phyloP scores from a whole-genome alignment of 2,888 invertebrate species.

The Ormia ochracea region DNA sequence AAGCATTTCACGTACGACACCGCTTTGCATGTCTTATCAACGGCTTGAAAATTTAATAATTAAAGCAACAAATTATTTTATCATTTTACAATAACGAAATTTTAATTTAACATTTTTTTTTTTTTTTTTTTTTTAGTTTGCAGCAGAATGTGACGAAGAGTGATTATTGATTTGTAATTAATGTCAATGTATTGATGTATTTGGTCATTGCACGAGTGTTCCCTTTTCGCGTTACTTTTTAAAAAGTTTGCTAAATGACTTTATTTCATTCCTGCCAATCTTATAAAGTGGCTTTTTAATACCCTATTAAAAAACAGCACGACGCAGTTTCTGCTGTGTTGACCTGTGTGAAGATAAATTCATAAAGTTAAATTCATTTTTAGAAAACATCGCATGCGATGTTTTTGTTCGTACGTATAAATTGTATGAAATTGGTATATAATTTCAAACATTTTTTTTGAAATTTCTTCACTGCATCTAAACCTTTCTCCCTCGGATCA shows the following conservation, averaged over 20 bases:
- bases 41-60: neutral
- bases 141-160: neutral
- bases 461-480: too few species aligned
- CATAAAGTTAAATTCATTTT: too few species aligned
- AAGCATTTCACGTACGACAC: slow-evolving; percentile 34
- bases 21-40: neutral
- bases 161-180: slow-evolving; percentile 23
- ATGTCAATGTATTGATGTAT: neutral
- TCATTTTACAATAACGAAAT: slow-evolving; percentile 25
- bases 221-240: neutral
- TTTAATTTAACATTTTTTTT: slow-evolving; percentile 37
- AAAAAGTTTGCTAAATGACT: neutral
- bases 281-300: neutral
- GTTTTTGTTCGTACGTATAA: too few species aligned
- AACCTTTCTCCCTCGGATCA: too few species aligned
- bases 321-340: too few species aligned
- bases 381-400: too few species aligned
- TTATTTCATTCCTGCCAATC: neutral
- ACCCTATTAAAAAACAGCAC: too few species aligned
- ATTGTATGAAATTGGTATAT: too few species aligned
- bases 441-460: too few species aligned
- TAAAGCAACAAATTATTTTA: neutral
- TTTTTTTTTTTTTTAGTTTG: too few species aligned
- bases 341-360: too few species aligned
- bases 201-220: neutral